Evolutionary conservation across 2,888 invertebrate species (phyloP).

Genomic region (Epinotia brunnichana): DNA sequence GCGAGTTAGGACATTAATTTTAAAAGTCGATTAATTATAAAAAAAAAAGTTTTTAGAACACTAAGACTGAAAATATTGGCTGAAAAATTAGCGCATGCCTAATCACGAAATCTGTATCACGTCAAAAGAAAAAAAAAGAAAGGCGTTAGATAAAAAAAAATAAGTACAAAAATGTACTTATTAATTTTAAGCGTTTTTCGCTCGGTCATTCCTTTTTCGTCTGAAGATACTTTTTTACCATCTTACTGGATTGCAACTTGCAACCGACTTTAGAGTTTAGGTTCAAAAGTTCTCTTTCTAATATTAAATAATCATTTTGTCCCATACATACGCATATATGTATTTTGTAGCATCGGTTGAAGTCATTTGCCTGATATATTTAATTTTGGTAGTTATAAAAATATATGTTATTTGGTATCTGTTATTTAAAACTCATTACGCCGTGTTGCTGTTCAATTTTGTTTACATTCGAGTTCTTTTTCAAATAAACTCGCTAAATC

Average conservation of each 20-base stretch:
- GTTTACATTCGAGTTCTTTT: background rate
- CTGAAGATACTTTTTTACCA: background rate
- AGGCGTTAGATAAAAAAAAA: conserved; percentile 36
- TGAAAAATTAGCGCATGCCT: conserved; percentile 64
- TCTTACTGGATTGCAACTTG: background rate
- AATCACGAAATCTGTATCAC: conserved; percentile 46
- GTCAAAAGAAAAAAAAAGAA: conserved; percentile 9
- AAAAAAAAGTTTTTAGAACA: conserved; percentile 70
- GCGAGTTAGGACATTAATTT: conserved; percentile 52
- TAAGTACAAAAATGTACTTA: conserved; percentile 35
- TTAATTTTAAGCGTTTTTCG: conserved; percentile 29
- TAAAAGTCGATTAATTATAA: conserved; percentile 59
- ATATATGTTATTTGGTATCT: no score
- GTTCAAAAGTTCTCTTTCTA: background rate
- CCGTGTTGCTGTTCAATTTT: no score
- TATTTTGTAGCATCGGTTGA: background rate
- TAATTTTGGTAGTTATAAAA: no score
- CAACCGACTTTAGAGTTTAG: conserved; percentile 1
- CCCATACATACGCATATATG: background rate
- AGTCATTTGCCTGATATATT: background rate
- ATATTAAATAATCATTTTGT: no score
- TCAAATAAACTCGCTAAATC: background rate
- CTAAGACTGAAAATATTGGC: conserved; percentile 81
- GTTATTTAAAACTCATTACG: no score
- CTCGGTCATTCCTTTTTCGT: conserved; percentile 34